Base-by-base conservation (phyloP, 2,113 vertebrate genomes). In the Chroicocephalus ridibundus region DNA sequence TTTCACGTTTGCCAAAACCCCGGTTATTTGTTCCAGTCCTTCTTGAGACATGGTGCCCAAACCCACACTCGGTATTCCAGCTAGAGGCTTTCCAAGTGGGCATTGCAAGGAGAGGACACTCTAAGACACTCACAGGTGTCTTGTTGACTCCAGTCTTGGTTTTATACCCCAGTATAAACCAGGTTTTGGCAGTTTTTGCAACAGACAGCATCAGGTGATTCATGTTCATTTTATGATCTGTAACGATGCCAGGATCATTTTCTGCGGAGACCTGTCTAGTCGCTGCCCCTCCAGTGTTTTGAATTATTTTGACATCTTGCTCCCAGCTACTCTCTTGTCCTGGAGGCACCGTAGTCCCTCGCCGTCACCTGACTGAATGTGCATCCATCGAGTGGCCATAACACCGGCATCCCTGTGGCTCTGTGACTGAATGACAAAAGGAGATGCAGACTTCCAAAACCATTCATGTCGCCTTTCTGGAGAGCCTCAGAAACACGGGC, bases 401-500 rank as follows among this genome's bases (percentile, higher is more conserved):
- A 44, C 0, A 0, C 24, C 52, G 86, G 36, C 3, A 3, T 68
- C 25, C 31, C 44, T 0, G 0, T 18, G 19, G 36, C 46, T 83
- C 72, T 78, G 54, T 52, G 64, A 22, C 62, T 64, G 64, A 58
- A 13, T 31, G 68, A 61, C 51, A 16, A 60, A 76, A 72, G 49
- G n/a, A 86, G 24, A 22, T 55, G 26, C 20, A 86, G 29, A 36
- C 42, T 89, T 80, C 15, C n/a, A 70, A 75, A 81, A 46, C 31
- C 58, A 4, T 34, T 66, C 15, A 1, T 40, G 68, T 49, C 36
- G 26, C n/a, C 40, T 57, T 89, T 64, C 68, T 83, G 54, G 22
- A 21, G 38, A 86, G 42, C 29, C 60, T 76, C 83, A 38, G 86
- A 75, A 77, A 69, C 40, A 8, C 3, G 40, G 66, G 17, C 64